Conservation (phyloP, 2,797 vertebrate species). For the Mormyrops attenuatus region DNA sequence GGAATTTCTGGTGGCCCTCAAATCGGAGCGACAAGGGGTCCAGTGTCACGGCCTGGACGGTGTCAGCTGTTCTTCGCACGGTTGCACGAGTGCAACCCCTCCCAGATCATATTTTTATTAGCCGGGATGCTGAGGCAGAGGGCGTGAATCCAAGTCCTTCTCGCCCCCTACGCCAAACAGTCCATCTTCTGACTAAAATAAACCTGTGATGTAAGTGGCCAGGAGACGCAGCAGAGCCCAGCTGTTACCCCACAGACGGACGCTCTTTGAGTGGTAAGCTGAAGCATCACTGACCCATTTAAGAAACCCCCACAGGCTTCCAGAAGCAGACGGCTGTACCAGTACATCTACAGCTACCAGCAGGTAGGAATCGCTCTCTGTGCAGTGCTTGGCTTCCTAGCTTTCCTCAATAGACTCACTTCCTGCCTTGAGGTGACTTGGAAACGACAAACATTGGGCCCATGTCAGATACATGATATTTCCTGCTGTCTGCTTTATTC, state of each 20-base stretch:
- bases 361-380: constrained; percentile 39
- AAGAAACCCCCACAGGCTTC: constrained; percentile 23
- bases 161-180: constrained; percentile 23
- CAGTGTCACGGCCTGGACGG: constrained; percentile 35
- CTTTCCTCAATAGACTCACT: neutral
- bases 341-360: constrained; percentile 11
- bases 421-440: neutral
- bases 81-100: neutral
- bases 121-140: constrained; percentile 39
- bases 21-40: constrained; percentile 23
- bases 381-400: neutral
- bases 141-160: constrained; percentile 52
- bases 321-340: constrained; percentile 5
- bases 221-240: constrained; percentile 32
- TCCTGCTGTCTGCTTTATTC: neutral
- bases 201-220: constrained; percentile 58
- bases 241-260: neutral
- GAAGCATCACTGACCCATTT: constrained; percentile 38
- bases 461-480: neutral
- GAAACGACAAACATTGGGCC: neutral
- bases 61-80: constrained; percentile 42
- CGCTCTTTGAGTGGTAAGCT: constrained; percentile 13
- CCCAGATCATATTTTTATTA: constrained; percentile 28
- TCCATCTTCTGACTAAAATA: constrained; percentile 59
- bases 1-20: constrained; percentile 2